Evolutionary conservation across 2,888 invertebrate species (phyloP).

Genomic region (Pandemis corylana): DNA sequence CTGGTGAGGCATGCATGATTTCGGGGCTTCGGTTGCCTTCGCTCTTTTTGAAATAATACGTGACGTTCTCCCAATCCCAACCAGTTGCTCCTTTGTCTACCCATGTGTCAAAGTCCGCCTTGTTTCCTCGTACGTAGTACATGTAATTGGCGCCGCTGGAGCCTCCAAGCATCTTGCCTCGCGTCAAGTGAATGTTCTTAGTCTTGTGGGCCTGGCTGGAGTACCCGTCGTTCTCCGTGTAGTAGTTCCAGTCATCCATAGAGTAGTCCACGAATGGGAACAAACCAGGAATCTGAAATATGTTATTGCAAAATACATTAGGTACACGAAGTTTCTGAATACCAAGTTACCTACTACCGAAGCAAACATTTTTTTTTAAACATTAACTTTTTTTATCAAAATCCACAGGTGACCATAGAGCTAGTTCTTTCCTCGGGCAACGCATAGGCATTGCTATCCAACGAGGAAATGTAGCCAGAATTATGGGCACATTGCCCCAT

Average conservation of each 20-base stretch:
- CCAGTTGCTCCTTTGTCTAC: slow-evolving; percentile 64
- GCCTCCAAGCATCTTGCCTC: slow-evolving; percentile 86
- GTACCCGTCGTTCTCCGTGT: slow-evolving; percentile 35
- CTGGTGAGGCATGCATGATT: slow-evolving; percentile 19
- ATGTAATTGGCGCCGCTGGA: slow-evolving; percentile 86
- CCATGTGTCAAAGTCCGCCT: slow-evolving; percentile 83
- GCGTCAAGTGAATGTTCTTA: slow-evolving; percentile 66
- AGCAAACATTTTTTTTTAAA: too few species aligned
- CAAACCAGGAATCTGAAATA: slow-evolving; percentile 23
- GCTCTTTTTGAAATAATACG: slow-evolving; percentile 39
- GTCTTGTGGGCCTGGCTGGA: slow-evolving; percentile 37
- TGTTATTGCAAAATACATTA: too few species aligned
- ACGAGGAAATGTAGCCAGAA: too few species aligned
- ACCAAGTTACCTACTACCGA: too few species aligned
- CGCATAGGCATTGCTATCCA: too few species aligned
- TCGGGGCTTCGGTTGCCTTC: slow-evolving; percentile 26
- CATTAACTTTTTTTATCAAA: too few species aligned
- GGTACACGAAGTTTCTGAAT: too few species aligned
- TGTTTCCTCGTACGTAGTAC: slow-evolving; percentile 85
- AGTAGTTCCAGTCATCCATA: slow-evolving; percentile 38
- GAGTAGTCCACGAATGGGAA: slow-evolving; percentile 31
- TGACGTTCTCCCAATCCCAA: slow-evolving; percentile 85
- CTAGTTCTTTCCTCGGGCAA: too few species aligned
- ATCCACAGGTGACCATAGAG: too few species aligned
- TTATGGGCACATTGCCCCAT: too few species aligned